phyloP scores from a whole-genome alignment of 2,113 vertebrate species.

The Boulengeromyrus knoepffleri region DNA sequence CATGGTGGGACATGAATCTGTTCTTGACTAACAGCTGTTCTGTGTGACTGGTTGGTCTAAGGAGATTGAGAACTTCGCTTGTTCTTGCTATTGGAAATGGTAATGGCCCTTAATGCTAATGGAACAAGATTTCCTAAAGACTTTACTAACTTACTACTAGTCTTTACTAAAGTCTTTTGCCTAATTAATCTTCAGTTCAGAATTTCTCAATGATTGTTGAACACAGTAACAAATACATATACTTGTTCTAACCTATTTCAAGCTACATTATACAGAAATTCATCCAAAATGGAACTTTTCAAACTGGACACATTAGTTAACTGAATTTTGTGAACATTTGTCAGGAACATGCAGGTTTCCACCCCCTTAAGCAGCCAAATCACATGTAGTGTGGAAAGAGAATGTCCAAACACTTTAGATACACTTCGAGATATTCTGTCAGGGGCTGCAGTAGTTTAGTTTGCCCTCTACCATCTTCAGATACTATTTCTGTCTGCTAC shows the following conservation, averaged over 20 bases:
- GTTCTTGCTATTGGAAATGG: conserved; percentile 58
- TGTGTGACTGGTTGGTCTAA: conserved; percentile 33
- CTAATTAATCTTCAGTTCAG: background rate
- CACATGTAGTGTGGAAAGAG: conserved; percentile 37
- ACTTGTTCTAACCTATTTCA: background rate
- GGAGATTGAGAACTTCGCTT: conserved; percentile 53
- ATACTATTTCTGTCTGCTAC: background rate
- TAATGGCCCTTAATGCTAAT: conserved; percentile 54
- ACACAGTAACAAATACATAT: background rate
- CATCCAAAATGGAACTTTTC: background rate
- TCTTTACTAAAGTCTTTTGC: background rate
- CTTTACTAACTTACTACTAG: background rate
- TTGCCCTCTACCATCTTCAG: background rate
- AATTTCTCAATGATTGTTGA: background rate
- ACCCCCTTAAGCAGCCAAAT: background rate
- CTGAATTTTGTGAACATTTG: background rate
- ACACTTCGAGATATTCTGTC: background rate
- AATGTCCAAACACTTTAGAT: background rate
- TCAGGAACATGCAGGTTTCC: background rate
- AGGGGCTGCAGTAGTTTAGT: background rate
- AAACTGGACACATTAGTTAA: background rate
- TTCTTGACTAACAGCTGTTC: background rate
- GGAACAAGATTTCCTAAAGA: conserved; percentile 26
- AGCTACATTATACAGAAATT: background rate
- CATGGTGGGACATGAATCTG: background rate